These are phyloP conservation scores for Porites australiensis DNA, from an alignment of 64 coral and sea anemone genomes.

Conservation along the genomic window DNA sequence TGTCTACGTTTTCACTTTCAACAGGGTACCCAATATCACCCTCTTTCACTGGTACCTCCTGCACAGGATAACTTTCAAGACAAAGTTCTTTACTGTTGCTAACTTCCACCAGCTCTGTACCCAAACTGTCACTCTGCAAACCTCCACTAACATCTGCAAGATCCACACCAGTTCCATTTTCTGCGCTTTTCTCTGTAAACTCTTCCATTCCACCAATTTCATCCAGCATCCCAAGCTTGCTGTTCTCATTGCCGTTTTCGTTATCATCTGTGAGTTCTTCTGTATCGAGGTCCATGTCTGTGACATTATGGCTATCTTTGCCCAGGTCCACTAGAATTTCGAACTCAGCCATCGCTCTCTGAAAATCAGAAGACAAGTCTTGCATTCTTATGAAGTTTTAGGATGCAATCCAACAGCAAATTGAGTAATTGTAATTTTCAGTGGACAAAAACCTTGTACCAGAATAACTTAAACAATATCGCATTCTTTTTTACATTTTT, in stretches of 20 bases:
- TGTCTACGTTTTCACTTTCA: background rate
- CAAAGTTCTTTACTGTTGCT: background rate
- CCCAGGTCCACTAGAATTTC: constrained; percentile 28
- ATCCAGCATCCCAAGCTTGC: background rate
- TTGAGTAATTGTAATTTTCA: no score
- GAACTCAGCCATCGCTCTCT: constrained; percentile 2
- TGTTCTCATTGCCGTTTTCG: background rate
- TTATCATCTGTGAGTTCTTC: background rate
- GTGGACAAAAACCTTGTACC: no score
- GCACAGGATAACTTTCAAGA: background rate
- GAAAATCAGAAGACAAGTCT: background rate
- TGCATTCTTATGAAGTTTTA: background rate
- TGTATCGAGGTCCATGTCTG: background rate
- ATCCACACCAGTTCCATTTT: background rate
- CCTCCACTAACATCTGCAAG: background rate
- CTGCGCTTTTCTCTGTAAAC: background rate
- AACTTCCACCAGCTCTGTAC: background rate
- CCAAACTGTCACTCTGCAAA: background rate
- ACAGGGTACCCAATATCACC: background rate
- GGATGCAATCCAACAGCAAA: no score
- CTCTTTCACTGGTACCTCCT: background rate
- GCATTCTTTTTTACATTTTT: no score
- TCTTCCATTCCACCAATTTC: background rate
- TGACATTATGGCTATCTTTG: background rate
- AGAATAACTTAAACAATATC: no score